These are phyloP conservation scores for Heliothis subflexa DNA, from an alignment of 1,140 invertebrate genomes.

Conservation along the genomic window DNA sequence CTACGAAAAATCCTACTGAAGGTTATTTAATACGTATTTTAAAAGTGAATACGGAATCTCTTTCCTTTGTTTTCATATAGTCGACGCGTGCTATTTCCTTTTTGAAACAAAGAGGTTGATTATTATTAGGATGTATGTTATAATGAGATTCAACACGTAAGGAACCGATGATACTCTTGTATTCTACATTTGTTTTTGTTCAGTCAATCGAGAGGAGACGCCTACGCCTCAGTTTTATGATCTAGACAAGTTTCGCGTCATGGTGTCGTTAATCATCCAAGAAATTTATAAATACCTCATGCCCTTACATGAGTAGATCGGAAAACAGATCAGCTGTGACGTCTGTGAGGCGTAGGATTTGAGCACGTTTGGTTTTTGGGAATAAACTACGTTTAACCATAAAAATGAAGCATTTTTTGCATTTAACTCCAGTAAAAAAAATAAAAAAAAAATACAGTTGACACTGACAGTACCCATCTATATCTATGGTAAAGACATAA, in stretches of 20 bases:
- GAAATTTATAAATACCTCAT: conserved; percentile 46
- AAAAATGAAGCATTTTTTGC: too few species aligned
- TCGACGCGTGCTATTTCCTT: conserved; percentile 1
- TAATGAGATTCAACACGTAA: conserved; percentile 18
- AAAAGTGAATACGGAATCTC: not conserved
- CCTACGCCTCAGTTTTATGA: conserved; percentile 25
- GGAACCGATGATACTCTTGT: not conserved
- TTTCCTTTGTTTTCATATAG: conserved; percentile 3
- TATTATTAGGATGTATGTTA: conserved; percentile 12
- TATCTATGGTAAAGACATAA: not conserved
- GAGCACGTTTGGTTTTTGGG: too few species aligned
- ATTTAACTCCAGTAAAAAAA: not conserved
- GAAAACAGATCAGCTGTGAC: conserved; percentile 27
- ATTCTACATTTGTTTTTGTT: conserved; percentile 34
- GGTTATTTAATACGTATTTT: not conserved
- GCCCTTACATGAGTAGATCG: conserved; percentile 36
- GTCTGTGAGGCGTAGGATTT: not conserved
- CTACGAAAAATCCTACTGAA: not conserved
- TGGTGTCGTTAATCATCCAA: conserved; percentile 31
- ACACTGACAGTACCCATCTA: not conserved
- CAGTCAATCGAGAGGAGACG: conserved; percentile 24
- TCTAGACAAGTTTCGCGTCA: conserved; percentile 31
- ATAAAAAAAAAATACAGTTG: not conserved
- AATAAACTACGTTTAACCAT: too few species aligned
- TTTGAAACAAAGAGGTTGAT: conserved; percentile 9